phyloP scores from a whole-genome alignment of 2,113 vertebrate genomes.

The Egretta garzetta region DNA sequence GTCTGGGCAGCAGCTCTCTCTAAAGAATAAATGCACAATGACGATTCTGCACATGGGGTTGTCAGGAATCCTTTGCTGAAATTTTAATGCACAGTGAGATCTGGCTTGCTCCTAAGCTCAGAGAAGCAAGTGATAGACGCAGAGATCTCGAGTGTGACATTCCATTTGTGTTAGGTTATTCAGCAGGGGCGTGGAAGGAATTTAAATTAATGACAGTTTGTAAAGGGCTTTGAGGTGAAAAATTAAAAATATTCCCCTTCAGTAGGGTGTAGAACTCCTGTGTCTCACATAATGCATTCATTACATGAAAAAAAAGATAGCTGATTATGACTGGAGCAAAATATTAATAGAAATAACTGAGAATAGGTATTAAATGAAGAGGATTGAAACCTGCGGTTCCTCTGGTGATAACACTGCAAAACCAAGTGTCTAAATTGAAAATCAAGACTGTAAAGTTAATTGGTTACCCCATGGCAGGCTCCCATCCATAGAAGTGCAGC shows the following conservation, averaged over 20 bases:
- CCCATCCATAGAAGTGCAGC: background rate
- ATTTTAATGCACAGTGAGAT: constrained; percentile 32
- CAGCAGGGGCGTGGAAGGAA: constrained; percentile 15
- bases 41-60: background rate
- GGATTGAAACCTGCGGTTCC: background rate
- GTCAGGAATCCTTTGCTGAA: constrained; percentile 7
- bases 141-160: background rate
- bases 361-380: background rate
- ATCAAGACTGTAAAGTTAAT: background rate
- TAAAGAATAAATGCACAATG: background rate
- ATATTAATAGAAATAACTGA: background rate
- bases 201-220: constrained; percentile 37
- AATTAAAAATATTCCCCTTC: constrained; percentile 24
- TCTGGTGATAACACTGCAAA: background rate
- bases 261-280: background rate
- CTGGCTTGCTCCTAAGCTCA: background rate
- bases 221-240: constrained; percentile 38
- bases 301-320: background rate
- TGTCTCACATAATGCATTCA: background rate
- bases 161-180: constrained; percentile 19
- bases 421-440: background rate
- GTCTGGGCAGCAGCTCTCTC: background rate
- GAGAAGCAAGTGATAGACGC: background rate
- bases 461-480: background rate
- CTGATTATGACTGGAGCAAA: background rate